These are phyloP conservation scores for Dorcus parallelipipedus DNA, from an alignment of 2,888 invertebrate species.

Conservation along the genomic window DNA sequence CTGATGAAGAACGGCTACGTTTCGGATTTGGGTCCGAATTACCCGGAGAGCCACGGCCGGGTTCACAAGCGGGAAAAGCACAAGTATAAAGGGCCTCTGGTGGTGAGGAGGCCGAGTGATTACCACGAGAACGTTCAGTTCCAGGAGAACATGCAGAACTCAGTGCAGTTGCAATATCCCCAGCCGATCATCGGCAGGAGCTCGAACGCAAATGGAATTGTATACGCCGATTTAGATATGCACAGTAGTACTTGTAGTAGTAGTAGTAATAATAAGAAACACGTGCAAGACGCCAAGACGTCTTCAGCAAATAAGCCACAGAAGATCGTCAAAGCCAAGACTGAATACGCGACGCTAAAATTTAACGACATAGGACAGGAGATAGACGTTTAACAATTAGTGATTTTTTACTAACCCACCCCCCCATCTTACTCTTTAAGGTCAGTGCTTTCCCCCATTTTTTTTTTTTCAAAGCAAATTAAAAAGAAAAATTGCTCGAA, in stretches of 20 bases:
- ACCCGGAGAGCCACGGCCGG: conserved; percentile 29
- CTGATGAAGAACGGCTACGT: conserved; percentile 47
- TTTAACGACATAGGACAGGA: conserved; percentile 67
- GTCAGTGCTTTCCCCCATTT: conserved; percentile 29
- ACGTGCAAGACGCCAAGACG: conserved; percentile 4
- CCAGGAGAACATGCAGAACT: conserved; percentile 42
- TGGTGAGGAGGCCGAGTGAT: conserved; percentile 41
- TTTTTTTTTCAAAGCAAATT: background rate
- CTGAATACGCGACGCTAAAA: conserved; percentile 63
- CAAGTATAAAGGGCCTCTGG: conserved; percentile 45
- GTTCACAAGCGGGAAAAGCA: conserved; percentile 37
- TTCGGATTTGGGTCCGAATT: conserved; percentile 40
- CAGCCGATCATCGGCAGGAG: conserved; percentile 41
- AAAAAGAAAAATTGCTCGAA: conserved; percentile 10
- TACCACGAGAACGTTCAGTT: conserved; percentile 42
- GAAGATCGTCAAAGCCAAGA: conserved; percentile 47
- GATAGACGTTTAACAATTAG: conserved; percentile 61
- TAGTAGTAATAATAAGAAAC: conserved; percentile 9
- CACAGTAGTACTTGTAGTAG: conserved; percentile 35
- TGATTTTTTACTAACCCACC: conserved; percentile 32
- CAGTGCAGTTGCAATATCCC: conserved; percentile 48
- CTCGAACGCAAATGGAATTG: conserved; percentile 45
- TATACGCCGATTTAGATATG: conserved; percentile 52
- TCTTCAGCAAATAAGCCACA: conserved; percentile 30
- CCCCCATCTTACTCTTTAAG: conserved; percentile 21